Evolutionary conservation across 2,797 vertebrate species (phyloP), one percentile per base, ranked within the genome.

Genomic region (Synaphobranchus kaupii): DNA sequence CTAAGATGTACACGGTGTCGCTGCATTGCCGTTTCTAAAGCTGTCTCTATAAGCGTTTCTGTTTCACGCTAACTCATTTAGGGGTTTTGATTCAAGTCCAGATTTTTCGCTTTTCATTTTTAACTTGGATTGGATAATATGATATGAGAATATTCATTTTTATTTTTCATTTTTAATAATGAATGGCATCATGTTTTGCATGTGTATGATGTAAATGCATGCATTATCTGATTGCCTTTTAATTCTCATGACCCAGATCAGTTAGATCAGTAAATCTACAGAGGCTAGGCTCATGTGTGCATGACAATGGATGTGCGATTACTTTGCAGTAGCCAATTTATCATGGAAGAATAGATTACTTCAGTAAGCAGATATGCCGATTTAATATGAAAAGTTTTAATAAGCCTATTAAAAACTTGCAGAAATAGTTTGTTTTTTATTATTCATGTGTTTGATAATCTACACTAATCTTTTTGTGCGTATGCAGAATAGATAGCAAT

Each of bases 1-100:
- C 8, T 28, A n/a, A 71, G 28, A 76, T 76, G 31, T 39, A 76
- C 1, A 8, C 52, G 48, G 31, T 12, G 22, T 84, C 7, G 82
- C 13, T 88, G 86, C 83, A 88, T 88, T 88, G 85, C 83, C 88
- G 86, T 90, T 87, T 71, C 66, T 13, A 71, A 28, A 31, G 66
- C 66, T 71, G 66, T 87, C 87, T 90, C n/a, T 34, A 12, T 31
- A 31, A 71, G n/a, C 3, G 34, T 71, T 13, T 39, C 31, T 39
- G 17, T 39, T 17, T 44, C 34, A 39, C 44, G 8, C 20, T 31
- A 71, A 31, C 9, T 39, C 17, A 76, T 44, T 76, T 44, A 76
- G 73, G 4, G 34, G 39, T 39, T 39, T 6, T 44, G 28, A 76
- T 76, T 9, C 73, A 44, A 17, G 15, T 76, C 31, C 73, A 76